Conservation (phyloP, 1,140 invertebrate genomes). For the Sweltsa coloradensis region DNA sequence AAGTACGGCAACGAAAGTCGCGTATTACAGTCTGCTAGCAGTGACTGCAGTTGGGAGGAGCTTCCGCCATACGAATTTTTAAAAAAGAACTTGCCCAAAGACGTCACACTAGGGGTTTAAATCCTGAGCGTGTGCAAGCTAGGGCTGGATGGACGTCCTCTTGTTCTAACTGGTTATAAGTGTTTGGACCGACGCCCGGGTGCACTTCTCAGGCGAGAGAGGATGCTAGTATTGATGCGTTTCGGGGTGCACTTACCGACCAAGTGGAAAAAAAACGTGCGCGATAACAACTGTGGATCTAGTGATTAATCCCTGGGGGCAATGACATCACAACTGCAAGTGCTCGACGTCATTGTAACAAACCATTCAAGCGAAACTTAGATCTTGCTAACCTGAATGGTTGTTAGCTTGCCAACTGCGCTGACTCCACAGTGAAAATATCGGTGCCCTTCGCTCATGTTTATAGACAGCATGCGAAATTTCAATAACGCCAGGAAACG, state of each 20-base stretch:
- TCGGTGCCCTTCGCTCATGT: background rate
- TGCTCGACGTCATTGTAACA: conserved; percentile 8
- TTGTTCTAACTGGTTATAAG: background rate
- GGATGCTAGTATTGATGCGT: background rate
- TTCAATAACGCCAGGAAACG: background rate
- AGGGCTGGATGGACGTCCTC: background rate
- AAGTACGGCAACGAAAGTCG: background rate
- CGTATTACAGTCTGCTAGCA: background rate
- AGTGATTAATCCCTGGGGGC: conserved; percentile 16
- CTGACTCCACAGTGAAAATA: conserved; percentile 9
- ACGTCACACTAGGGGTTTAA: background rate
- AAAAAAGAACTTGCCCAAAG: conserved; percentile 10
- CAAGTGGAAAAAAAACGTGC: background rate
- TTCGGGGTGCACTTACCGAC: conserved; percentile 3
- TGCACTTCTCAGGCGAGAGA: background rate
- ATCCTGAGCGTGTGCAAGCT: conserved; percentile 6
- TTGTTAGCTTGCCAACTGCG: conserved; percentile 1
- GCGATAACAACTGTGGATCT: conserved; percentile 10
- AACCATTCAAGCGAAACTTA: conserved; percentile 4
- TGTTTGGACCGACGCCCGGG: background rate
- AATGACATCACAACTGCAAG: conserved; percentile 21
- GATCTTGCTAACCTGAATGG: conserved; percentile 6
- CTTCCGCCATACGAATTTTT: conserved; percentile 8
- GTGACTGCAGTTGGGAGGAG: conserved; percentile 7
- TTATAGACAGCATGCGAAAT: background rate